Conservation (phyloP, 2,797 vertebrate species). For the Cottoperca gobio region DNA sequence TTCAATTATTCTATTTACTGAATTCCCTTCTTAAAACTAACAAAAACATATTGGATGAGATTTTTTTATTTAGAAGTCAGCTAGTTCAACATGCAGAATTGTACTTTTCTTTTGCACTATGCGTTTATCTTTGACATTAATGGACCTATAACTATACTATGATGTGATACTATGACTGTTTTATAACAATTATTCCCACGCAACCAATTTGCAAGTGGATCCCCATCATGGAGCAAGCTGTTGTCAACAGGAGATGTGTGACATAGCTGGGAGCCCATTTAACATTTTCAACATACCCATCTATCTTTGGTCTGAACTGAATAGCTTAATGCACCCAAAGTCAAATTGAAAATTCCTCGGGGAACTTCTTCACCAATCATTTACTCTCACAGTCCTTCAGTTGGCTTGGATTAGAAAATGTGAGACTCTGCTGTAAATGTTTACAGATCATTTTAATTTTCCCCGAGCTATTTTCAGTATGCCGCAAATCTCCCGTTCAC, state of each 20-base stretch:
- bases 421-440: neutral
- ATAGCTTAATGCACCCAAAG: neutral
- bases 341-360: slow-evolving; percentile 27
- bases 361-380: slow-evolving; percentile 1
- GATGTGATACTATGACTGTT: neutral
- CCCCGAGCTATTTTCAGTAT: slow-evolving; percentile 24
- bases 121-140: neutral
- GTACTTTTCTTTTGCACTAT: neutral
- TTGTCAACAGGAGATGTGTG: slow-evolving; percentile 16
- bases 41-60: neutral
- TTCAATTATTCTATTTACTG: slow-evolving; percentile 2
- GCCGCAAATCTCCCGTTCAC: slow-evolving; percentile 27
- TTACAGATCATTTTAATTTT: neutral
- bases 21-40: neutral
- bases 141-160: neutral
- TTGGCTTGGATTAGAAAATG: neutral
- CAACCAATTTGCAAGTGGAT: slow-evolving; percentile 15
- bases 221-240: slow-evolving; percentile 26
- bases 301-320: neutral
- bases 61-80: neutral
- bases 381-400: neutral
- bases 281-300: neutral
- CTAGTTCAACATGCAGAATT: neutral
- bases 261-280: neutral
- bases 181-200: neutral